These are phyloP conservation scores for Cryptus armator DNA, from an alignment of 2,888 invertebrate genomes.

Conservation along the genomic window DNA sequence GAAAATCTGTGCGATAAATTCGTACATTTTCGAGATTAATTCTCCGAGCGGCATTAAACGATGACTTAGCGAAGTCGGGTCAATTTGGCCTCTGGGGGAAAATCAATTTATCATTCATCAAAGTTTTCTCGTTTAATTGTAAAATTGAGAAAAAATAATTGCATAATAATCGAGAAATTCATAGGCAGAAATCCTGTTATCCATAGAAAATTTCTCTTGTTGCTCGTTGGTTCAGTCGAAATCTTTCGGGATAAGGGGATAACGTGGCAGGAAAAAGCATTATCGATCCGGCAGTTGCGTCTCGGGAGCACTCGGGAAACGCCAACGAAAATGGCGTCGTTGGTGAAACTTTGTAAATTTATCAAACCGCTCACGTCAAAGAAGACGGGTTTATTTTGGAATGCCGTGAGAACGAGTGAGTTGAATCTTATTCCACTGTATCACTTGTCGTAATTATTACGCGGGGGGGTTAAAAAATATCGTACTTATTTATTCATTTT, in stretches of 20 bases:
- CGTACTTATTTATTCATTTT: neutral
- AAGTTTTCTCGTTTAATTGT: neutral
- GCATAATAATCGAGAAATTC: neutral
- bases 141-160: neutral
- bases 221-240: constrained; percentile 19
- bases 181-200: neutral
- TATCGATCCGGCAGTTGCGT: constrained; percentile 5
- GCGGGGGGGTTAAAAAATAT: neutral
- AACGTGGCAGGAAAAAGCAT: constrained; percentile 12
- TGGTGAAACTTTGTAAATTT: constrained; percentile 67
- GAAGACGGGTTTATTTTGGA: constrained; percentile 65
- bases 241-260: constrained; percentile 4
- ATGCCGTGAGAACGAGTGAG: constrained; percentile 70
- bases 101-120: neutral
- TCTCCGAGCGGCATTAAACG: neutral
- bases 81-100: neutral
- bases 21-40: neutral
- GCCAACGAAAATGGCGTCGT: constrained; percentile 70
- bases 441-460: neutral
- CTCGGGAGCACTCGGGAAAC: constrained; percentile 5
- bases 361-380: constrained; percentile 62
- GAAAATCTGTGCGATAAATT: neutral
- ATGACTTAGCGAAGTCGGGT: neutral
- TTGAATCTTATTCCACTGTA: constrained; percentile 8
- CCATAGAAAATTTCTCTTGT: constrained; percentile 2